Conservation (phyloP, 1,140 invertebrate species). For the Brachionus koreanus region DNA sequence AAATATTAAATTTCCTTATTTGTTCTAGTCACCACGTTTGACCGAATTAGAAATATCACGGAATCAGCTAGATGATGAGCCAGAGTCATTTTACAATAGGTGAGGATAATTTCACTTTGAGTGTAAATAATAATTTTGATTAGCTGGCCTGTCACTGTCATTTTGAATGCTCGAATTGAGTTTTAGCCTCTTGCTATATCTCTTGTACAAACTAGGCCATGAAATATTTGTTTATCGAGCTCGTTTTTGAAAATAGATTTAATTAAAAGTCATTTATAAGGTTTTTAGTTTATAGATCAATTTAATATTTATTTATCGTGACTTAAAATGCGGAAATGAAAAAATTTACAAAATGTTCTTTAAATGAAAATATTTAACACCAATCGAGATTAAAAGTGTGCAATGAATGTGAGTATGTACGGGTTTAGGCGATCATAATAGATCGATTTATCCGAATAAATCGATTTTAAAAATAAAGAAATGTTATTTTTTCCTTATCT, state of each 20-base stretch:
- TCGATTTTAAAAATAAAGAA: not conserved
- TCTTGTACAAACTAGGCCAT: slow-evolving; percentile 19
- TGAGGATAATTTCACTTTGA: not conserved
- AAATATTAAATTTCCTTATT: slow-evolving; percentile 27
- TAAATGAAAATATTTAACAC: not conserved
- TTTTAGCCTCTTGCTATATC: not conserved
- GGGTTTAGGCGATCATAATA: not conserved
- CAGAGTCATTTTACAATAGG: slow-evolving; percentile 1
- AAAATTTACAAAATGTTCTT: slow-evolving; percentile 11
- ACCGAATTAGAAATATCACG: not conserved
- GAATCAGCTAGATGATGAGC: not conserved
- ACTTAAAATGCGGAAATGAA: slow-evolving; percentile 32
- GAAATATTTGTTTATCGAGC: slow-evolving; percentile 37
- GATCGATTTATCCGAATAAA: not conserved
- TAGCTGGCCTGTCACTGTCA: not conserved
- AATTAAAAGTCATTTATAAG: slow-evolving; percentile 41
- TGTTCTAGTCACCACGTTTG: slow-evolving; percentile 21
- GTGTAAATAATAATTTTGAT: slow-evolving; percentile 27
- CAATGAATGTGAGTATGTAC: slow-evolving; percentile 7
- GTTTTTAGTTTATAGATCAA: not conserved
- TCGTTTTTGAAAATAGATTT: slow-evolving; percentile 27
- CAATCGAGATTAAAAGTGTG: slow-evolving; percentile 20
- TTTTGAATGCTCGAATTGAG: slow-evolving; percentile 14
- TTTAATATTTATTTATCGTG: slow-evolving; percentile 36
- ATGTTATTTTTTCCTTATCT: not conserved